Conservation (phyloP, 35 echinoderm and acorn worm species). For the Heliocidaris erythrogramma region DNA sequence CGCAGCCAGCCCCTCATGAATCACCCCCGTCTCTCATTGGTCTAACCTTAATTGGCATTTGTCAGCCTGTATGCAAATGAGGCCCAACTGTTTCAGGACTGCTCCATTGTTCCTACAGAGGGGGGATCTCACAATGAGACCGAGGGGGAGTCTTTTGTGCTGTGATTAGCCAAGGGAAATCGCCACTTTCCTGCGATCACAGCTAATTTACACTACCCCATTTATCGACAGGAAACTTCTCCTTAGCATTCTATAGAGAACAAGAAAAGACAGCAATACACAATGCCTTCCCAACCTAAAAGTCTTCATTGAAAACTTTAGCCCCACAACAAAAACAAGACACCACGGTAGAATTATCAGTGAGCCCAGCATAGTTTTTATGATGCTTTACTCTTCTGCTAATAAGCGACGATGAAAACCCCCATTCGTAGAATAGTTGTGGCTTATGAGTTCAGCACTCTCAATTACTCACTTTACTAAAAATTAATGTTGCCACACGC, state of each 20-base stretch:
- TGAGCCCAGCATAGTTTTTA: neutral
- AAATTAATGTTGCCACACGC: neutral
- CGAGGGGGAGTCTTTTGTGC: constrained; percentile 16
- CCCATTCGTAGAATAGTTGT: neutral
- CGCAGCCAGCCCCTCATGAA: constrained; percentile 36
- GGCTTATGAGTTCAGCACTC: neutral
- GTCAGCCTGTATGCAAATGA: constrained; percentile 53
- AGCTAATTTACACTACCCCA: constrained; percentile 30
- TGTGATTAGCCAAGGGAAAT: constrained; percentile 22
- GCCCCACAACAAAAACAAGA: neutral
- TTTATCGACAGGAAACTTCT: constrained; percentile 41
- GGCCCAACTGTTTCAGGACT: constrained; percentile 36
- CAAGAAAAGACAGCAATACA: constrained; percentile 4
- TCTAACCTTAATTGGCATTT: constrained; percentile 49
- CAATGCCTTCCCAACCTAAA: neutral
- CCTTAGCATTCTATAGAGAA: constrained; percentile 3
- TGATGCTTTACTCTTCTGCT: neutral
- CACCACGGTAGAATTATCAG: neutral
- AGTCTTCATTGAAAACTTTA: neutral
- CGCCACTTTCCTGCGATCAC: constrained; percentile 43
- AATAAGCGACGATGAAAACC: neutral
- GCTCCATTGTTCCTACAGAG: constrained; percentile 31
- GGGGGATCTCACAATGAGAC: neutral
- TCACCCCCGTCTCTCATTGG: constrained; percentile 43
- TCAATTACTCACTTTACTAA: neutral